Evolutionary conservation across 2,888 invertebrate species (phyloP).

Genomic region (Thereva unica): DNA sequence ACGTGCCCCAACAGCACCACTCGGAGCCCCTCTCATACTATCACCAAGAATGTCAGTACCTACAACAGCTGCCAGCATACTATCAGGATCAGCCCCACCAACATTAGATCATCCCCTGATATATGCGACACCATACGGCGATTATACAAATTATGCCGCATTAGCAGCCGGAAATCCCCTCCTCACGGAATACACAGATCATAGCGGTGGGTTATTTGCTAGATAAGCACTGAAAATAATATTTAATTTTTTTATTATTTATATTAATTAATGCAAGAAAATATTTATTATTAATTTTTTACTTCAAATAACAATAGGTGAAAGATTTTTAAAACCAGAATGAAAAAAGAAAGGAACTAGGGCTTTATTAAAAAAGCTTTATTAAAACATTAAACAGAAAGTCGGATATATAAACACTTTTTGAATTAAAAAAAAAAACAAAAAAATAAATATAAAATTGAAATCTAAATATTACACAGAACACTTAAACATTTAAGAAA

Average conservation of each 20-base stretch:
- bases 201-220: slow-evolving; percentile 94
- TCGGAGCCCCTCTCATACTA: slow-evolving; percentile 88
- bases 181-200: slow-evolving; percentile 86
- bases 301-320: slow-evolving; percentile 29
- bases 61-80: slow-evolving; percentile 70
- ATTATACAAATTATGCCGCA: slow-evolving; percentile 90
- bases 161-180: slow-evolving; percentile 77
- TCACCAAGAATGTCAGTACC: slow-evolving; percentile 87
- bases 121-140: slow-evolving; percentile 79
- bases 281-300: slow-evolving; percentile 32
- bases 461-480: slow-evolving; percentile 17
- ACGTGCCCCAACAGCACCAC: slow-evolving; percentile 72
- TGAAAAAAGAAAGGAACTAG: slow-evolving; percentile 24
- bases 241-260: slow-evolving; percentile 8
- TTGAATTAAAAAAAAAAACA: slow-evolving; percentile 1
- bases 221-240: slow-evolving; percentile 62
- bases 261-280: slow-evolving; percentile 19
- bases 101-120: slow-evolving; percentile 75
- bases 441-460: slow-evolving; percentile 14
- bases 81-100: slow-evolving; percentile 65
- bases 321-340: slow-evolving; percentile 15
- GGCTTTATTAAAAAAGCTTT: slow-evolving; percentile 27
- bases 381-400: slow-evolving; percentile 7
- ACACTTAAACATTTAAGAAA: slow-evolving; percentile 12
- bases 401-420: neutral